Percentiles rank a stretch among this genome's conserved stretches.
phyloP scores from a whole-genome alignment of 1,140 invertebrate genomes.

The Phymorhynchus buccinoides region DNA sequence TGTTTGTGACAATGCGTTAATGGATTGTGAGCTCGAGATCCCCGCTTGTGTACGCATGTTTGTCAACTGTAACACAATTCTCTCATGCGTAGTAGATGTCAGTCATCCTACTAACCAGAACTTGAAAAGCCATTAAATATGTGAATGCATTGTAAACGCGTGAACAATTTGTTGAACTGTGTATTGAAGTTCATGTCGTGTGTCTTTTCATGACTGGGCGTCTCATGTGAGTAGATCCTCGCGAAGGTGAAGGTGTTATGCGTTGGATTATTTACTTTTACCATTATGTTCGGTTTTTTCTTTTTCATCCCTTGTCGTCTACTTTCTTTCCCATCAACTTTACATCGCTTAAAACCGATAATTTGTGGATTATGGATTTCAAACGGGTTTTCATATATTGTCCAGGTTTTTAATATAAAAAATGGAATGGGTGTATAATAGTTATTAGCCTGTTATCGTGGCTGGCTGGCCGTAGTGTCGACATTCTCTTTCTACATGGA shows the following conservation, averaged over 20 bases:
- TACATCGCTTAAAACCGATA: neutral
- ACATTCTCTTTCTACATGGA: neutral
- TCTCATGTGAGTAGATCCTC: neutral
- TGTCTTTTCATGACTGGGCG: neutral
- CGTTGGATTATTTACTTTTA: neutral
- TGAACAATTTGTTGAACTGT: too few species aligned
- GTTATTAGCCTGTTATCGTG: neutral
- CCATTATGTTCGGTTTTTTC: neutral
- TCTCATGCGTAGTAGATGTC: too few species aligned
- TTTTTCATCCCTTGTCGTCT: neutral
- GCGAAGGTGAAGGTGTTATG: neutral
- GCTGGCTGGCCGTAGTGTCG: neutral
- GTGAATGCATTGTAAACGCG: too few species aligned
- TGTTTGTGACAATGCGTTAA: neutral
- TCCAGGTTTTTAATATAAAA: neutral
- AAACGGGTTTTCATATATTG: neutral
- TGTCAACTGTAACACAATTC: too few species aligned
- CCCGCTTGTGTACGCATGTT: too few species aligned
- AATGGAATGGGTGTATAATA: neutral
- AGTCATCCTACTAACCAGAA: too few species aligned
- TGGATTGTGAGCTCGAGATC: too few species aligned
- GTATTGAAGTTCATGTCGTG: neutral
- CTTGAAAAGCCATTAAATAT: too few species aligned
- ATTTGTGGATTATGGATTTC: too few species aligned
- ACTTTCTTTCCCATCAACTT: neutral